Evolutionary conservation across 2,797 vertebrate genomes (phyloP), one percentile per base, ranked within the genome.

Genomic region (Glyptemys insculpta): DNA sequence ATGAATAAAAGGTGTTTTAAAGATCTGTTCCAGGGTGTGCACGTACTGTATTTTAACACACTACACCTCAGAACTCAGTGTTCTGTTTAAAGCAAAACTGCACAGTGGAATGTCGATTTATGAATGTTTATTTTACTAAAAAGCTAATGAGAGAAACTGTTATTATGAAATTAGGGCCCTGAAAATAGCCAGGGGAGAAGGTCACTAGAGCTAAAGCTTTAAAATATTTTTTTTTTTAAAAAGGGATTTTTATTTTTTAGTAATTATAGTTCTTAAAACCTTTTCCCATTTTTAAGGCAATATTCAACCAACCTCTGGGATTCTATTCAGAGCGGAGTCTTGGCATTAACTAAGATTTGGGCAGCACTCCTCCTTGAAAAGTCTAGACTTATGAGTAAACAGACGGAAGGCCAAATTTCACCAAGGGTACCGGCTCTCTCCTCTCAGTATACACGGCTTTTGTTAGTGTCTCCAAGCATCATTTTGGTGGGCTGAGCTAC

Each of bases 41-140:
- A 44, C 44, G 8, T 44, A 44, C 86, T 25, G 76, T 49, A 44
- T 74, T 88, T 68, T 78, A 6, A 21, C 5, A 0, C 2, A 68
- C 12, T 10, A 23, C 6, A 23, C n/a, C n/a, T 81, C 16, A 37
- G 74, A 0, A 72, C 76, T 54, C 19, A 25, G 31, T 44, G 6
- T 79, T 83, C 72, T 81, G 57, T 56, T 52, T 79, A 52, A 74
- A 91, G 81, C 83, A 81, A 8, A 34, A n/a, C 34, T 59, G 4
- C 54, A 83, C 0, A 6, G 47, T 16, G n/a, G 7, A 0, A 0
- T 12, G 56, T 86, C 27, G 62, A 21, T 12, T 78, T 83, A 1
- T 5, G 49, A 50, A n/a, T 79, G 19, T 8, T 41, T 44, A 14
- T 62, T 91, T 82, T 34, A 84, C 83, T 25, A 53, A 23, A 25